A percentile compares a stretch with the other conserved stretches of the same genome.
Evolutionary conservation across 2,113 vertebrate species (phyloP).

Genomic region (Myotis davidii): DNA sequence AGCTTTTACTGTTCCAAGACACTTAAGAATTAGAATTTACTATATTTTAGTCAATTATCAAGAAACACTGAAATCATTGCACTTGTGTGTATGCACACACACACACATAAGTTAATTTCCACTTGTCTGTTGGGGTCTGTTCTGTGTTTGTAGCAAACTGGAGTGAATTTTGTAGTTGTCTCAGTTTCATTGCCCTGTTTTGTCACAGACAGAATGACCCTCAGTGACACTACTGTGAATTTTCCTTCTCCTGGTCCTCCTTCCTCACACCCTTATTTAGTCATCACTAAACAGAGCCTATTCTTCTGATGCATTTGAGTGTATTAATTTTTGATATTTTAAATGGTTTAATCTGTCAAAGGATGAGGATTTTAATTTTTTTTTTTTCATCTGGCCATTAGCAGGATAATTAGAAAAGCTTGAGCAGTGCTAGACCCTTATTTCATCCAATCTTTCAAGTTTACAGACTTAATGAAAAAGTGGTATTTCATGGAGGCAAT

Average conservation of each 20-base stretch:
- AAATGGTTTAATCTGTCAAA: conserved; percentile 58
- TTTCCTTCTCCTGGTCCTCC: background rate
- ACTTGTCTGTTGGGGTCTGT: background rate
- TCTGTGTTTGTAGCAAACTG: background rate
- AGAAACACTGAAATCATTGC: background rate
- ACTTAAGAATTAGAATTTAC: background rate
- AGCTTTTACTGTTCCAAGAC: background rate
- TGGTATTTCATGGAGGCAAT: conserved; percentile 46
- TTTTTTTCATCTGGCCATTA: conserved; percentile 56
- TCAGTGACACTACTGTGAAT: background rate
- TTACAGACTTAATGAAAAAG: conserved; percentile 68
- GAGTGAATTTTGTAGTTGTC: background rate
- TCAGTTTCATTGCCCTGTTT: background rate
- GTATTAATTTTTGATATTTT: conserved; percentile 61
- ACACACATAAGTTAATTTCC: background rate
- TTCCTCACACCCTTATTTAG: background rate
- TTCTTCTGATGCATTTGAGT: conserved; percentile 47
- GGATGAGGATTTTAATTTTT: conserved; percentile 64
- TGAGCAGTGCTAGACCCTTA: background rate
- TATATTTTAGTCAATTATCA: background rate
- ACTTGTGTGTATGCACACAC: background rate
- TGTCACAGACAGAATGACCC: background rate
- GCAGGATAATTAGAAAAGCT: conserved; percentile 62
- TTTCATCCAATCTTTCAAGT: conserved; percentile 42
- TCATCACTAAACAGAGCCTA: background rate